These are phyloP conservation scores for Leistus spinibarbis DNA, from an alignment of 2,888 invertebrate species.

Conservation along the genomic window DNA sequence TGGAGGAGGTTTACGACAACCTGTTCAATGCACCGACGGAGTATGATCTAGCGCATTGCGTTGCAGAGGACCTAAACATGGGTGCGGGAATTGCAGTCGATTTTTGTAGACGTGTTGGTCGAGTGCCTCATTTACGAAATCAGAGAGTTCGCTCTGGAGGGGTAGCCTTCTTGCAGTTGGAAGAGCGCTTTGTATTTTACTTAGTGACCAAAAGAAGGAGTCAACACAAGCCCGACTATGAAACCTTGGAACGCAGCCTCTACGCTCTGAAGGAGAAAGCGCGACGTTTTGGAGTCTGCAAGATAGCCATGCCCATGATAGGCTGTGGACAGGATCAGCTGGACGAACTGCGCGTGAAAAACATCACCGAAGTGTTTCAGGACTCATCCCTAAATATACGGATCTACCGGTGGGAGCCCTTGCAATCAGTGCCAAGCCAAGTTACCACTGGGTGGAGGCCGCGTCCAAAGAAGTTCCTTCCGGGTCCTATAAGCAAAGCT, in stretches of 20 bases:
- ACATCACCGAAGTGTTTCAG: slow-evolving; percentile 55
- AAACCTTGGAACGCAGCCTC: background rate
- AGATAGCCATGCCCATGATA: slow-evolving; percentile 63
- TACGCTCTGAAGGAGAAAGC: background rate
- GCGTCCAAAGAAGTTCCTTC: background rate
- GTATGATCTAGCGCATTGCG: slow-evolving; percentile 58
- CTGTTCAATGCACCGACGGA: slow-evolving; percentile 55
- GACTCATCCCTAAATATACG: slow-evolving; percentile 54
- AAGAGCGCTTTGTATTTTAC: slow-evolving; percentile 58
- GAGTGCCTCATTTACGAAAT: slow-evolving; percentile 44
- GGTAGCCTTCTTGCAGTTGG: slow-evolving; percentile 54
- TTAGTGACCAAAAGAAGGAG: slow-evolving; percentile 61
- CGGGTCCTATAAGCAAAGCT: too few relatives aligned
- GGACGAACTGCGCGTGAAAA: slow-evolving; percentile 61
- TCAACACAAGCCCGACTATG: slow-evolving; percentile 57
- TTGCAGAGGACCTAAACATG: slow-evolving; percentile 58
- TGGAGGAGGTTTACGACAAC: slow-evolving; percentile 43
- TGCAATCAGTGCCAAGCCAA: too few relatives aligned
- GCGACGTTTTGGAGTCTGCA: slow-evolving; percentile 54
- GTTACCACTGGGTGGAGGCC: too few relatives aligned
- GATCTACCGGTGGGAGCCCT: slow-evolving; percentile 52
- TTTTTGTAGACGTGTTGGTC: slow-evolving; percentile 45
- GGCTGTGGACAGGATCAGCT: slow-evolving; percentile 66
- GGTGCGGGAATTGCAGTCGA: slow-evolving; percentile 57
- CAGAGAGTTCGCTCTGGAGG: slow-evolving; percentile 48